Evolutionary conservation across 2,113 vertebrate genomes (phyloP), one percentile per base, ranked within the genome.

Genomic region (Furnarius figulus): DNA sequence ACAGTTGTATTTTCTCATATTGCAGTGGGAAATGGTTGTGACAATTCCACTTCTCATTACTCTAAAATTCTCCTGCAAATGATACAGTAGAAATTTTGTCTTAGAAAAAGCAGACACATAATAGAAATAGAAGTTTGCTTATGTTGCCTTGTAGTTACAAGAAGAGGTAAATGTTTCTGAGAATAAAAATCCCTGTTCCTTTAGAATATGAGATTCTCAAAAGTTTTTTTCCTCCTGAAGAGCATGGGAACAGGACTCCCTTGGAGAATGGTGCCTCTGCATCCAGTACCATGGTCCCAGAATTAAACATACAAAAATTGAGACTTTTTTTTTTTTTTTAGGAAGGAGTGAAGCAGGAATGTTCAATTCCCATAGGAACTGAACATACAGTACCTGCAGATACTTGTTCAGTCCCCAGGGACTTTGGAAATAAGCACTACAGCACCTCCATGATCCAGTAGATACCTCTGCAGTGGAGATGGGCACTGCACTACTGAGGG

Each of bases 261-360:
- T n/a, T 37, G 49, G 55, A 76, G 63, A 78, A 13, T 2, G 3
- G 68, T 37, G 27, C 12, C 65, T 78, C 42, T 53, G 25, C 20
- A 59, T 44, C 33, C 10, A 24, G 30, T 14, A 47, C 12, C 55
- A 73, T 0, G 0, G 42, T 31, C 42, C 52, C 10, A 17, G 30
- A 55, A 61, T 17, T 25, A 77, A 78, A 63, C 35, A 33, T 17
- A n/a, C 20, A 22, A 6, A 2, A 2, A 58, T 7, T 0, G 2
- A 49, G 42, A n/a, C 46, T 39, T 28, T 24, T 62, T 53, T 62
- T 46, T 61, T n/a, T n/a, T n/a, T 15, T 42, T 42, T 42, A 65
- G 14, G 42, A 77, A 46, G n/a, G 24, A 56, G 11, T 4, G 47
- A 77, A 58, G 39, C 72, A 61, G 52, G 20, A 61, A 33, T 30